Evolutionary conservation across 2,797 vertebrate species (phyloP).

Genomic region (Chloroceryle inda): DNA sequence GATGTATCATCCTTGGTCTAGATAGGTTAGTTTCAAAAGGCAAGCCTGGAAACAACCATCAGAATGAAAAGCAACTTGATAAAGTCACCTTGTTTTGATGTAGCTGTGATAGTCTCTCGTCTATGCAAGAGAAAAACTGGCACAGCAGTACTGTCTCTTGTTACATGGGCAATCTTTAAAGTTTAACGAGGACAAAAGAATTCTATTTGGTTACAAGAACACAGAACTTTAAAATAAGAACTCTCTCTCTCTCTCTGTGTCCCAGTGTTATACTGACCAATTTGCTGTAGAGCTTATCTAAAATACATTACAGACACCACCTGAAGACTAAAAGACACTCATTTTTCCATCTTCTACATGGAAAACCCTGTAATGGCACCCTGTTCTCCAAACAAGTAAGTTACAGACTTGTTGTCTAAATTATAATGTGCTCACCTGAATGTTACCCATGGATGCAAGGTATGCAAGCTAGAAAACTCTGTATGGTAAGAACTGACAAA

Average conservation of each 20-base stretch:
- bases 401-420: too few relatives aligned
- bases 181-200: constrained; percentile 66
- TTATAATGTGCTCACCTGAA: background rate
- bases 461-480: background rate
- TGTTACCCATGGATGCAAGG: background rate
- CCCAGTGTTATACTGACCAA: background rate
- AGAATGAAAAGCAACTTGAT: background rate
- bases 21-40: background rate
- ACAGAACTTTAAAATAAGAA: constrained; percentile 22
- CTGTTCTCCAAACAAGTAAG: background rate
- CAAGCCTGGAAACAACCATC: background rate
- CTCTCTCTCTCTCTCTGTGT: background rate
- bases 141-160: background rate
- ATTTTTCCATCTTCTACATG: background rate
- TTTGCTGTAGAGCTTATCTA: background rate
- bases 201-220: constrained; percentile 53
- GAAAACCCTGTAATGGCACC: background rate
- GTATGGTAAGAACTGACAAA: background rate
- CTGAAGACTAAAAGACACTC: background rate
- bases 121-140: background rate
- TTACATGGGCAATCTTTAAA: constrained; percentile 31
- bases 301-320: background rate
- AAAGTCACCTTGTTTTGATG: background rate
- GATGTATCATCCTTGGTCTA: background rate
- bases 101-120: background rate